Evolutionary conservation across 2,888 invertebrate species (phyloP), one percentile per base, ranked within the genome.

Genomic region (Eueremaeus valkanovi): DNA sequence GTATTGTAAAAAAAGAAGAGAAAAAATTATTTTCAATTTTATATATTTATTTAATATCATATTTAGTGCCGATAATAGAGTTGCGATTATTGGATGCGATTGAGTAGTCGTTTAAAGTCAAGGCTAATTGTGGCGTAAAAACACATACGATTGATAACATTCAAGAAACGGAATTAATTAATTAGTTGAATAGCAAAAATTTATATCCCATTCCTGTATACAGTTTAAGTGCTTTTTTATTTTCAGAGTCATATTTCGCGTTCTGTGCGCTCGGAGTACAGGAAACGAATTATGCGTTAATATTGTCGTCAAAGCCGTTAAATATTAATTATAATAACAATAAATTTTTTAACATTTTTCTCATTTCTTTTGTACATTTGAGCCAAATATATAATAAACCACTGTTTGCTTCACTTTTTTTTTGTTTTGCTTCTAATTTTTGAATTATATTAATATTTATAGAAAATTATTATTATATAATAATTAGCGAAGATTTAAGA

Each of bases 351-450:
- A 33, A 18, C 24, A 11, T 27, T 36, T 66, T n/a, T n/a, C n/a
- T n/a, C n/a, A n/a, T n/a, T n/a, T n/a, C n/a, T n/a, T 66, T 66
- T 66, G 66, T 66, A 66, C 66, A 66, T 66, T 66, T 66, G 66
- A 66, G 66, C 40, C 21, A 66, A 66, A 66, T 13, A 66, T 66
- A 61, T 27, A 61, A 36, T n/a, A 66, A 66, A 66, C 5, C 66
- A 33, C n/a, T 21, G n/a, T 51, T 51, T 51, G 5, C 16, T 51
- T n/a, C 66, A 33, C n/a, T 21, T 51, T 51, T 51, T 51, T 24
- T 45, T 51, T n/a, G 51, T 21, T 51, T 24, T 51, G 21, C n/a
- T 24, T 45, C 6, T 16, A 51, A 16, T 11, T 16, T 18, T 18
- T 24, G 9, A 58, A 58, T 13, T 58, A 27, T 29, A 31, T 29